Base-by-base conservation (phyloP, 2,113 vertebrate genomes). In the Calidris pygmaea region DNA sequence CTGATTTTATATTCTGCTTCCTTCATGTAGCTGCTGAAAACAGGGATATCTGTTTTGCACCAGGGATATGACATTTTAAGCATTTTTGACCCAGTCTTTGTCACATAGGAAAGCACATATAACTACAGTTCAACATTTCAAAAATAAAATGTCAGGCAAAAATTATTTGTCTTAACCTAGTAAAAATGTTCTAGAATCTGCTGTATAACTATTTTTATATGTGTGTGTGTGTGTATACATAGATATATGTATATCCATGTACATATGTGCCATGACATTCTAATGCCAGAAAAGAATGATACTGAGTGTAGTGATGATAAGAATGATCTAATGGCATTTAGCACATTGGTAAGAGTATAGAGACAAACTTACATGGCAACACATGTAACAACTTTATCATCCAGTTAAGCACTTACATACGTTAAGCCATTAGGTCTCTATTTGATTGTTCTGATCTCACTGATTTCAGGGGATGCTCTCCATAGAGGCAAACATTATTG, bases 1-100 rank as follows among this genome's bases (percentile, higher is more conserved):
- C 83, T 90, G 47, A 62, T 94, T 93, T 96, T 52, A 94, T 94
- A 93, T 95, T 93, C 93, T 87, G 58, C 68, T 93, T 50, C 80
- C 79, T 91, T 90, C 87, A 41, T 77, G 90, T 93, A 95, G 63
- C 88, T 90, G 53, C 75, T 79, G 47, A 82, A 96, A 96, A 94
- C 66, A 90, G 77, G 78, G 85, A 81, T 93, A 67, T 96, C 91
- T 95, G 95, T 94, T 95, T 96, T 96, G 83, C 74, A 93, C 89
- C 22, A 62, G 94, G 71, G 86, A 95, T 89, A 75, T 94, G 95
- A 94, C 91, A 95, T 82, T 97, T 96, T 73, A 87, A 83, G 85
- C 78, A 94, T 84, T 96, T 96, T 74, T 96, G 95, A 96, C 96
- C 97, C 13, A 37, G 79, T 78, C 93, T 91, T 84, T 50, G 74